These are phyloP conservation scores for Anagrus nilaparvatae DNA, from an alignment of 1,140 invertebrate species.

Conservation along the genomic window DNA sequence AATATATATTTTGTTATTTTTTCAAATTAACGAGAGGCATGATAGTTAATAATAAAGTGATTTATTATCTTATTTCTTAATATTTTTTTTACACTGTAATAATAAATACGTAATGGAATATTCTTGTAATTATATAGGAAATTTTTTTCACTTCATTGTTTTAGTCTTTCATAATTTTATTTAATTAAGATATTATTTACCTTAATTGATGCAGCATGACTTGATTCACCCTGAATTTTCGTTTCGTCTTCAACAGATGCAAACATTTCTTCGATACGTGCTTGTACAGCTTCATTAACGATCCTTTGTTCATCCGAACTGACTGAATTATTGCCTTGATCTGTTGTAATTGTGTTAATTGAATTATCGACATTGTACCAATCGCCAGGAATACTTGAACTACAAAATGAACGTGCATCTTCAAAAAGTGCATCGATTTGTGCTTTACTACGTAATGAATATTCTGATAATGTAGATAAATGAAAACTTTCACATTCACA, in stretches of 20 bases:
- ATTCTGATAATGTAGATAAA: slow-evolving; percentile 33
- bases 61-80: too few species aligned
- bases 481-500: slow-evolving; percentile 36
- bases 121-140: too few species aligned
- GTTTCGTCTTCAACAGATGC: slow-evolving; percentile 63
- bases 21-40: too few species aligned
- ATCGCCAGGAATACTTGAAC: slow-evolving; percentile 28
- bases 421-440: slow-evolving; percentile 74
- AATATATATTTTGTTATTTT: too few species aligned
- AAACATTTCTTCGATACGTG: slow-evolving; percentile 76
- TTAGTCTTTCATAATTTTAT: too few species aligned
- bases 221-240: slow-evolving; percentile 33
- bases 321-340: not conserved
- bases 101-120: too few species aligned
- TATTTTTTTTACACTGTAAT: too few species aligned
- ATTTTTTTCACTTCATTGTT: too few species aligned
- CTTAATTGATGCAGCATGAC: too few species aligned
- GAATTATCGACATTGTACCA: slow-evolving; percentile 21
- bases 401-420: slow-evolving; percentile 42
- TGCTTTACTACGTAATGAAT: slow-evolving; percentile 39
- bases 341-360: too few species aligned
- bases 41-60: too few species aligned
- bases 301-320: slow-evolving; percentile 29
- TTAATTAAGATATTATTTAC: too few species aligned
- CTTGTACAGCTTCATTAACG: slow-evolving; percentile 67